phyloP scores from a whole-genome alignment of 2,888 invertebrate species.

The Crioceris asparagi region DNA sequence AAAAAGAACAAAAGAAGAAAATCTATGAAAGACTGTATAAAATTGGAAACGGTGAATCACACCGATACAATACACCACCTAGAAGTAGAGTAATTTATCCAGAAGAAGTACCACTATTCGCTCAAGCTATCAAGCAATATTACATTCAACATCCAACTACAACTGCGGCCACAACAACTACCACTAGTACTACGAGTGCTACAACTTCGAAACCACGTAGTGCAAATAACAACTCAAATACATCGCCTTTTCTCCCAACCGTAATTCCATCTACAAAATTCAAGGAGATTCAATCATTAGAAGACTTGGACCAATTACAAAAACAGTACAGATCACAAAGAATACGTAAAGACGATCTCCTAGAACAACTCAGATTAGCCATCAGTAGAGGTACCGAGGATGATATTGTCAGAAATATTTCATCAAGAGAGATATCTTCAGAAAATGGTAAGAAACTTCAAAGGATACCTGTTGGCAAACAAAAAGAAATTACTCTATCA shows the following conservation, averaged over 20 bases:
- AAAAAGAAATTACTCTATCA: conserved; percentile 45
- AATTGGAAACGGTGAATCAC: conserved; percentile 29
- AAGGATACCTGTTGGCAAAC: conserved; percentile 43
- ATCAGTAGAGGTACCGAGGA: conserved; percentile 51
- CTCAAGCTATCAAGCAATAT: conserved; percentile 54
- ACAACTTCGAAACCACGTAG: conserved; percentile 33
- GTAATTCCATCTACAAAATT: conserved; percentile 46
- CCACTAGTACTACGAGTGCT: conserved; percentile 52
- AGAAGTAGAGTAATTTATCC: conserved; percentile 44
- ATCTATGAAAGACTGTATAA: conserved; percentile 35
- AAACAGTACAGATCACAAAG: conserved; percentile 41
- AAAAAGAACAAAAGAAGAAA: conserved; percentile 52
- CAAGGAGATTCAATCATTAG: conserved; percentile 32
- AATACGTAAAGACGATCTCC: conserved; percentile 57
- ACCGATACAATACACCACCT: conserved; percentile 29
- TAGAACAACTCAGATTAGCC: conserved; percentile 65
- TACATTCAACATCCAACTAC: conserved; percentile 59
- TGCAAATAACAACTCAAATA: not conserved
- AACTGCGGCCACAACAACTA: conserved; percentile 56
- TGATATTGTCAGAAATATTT: conserved; percentile 1
- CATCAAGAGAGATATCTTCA: conserved; percentile 43
- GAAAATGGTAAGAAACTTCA: conserved; percentile 68
- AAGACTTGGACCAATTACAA: conserved; percentile 34
- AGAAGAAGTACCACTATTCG: conserved; percentile 54
- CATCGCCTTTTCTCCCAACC: conserved; percentile 29